phyloP scores from a whole-genome alignment of 2,797 vertebrate genomes.

The Rallus crepitans region DNA sequence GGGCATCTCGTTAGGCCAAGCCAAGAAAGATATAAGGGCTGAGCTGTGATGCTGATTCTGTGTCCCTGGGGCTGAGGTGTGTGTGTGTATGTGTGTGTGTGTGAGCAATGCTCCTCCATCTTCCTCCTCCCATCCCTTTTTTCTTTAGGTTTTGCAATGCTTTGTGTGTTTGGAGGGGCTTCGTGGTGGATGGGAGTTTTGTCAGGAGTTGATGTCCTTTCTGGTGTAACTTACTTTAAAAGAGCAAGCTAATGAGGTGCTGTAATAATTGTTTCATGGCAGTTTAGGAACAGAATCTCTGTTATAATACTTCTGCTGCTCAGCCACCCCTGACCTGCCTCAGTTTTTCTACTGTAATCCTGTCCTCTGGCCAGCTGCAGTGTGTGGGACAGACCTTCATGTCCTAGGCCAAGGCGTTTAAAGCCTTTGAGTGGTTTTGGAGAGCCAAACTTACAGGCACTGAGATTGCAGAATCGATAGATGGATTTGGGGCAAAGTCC shows the following conservation, averaged over 20 bases:
- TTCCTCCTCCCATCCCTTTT: background rate
- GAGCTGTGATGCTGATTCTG: background rate
- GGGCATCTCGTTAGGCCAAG: background rate
- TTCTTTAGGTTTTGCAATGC: background rate
- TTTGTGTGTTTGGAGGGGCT: background rate
- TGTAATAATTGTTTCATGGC: background rate
- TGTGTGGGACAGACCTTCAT: background rate
- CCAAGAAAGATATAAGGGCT: background rate
- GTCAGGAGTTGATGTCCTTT: background rate
- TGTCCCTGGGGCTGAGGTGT: accelerated
- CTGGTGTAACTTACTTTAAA: background rate
- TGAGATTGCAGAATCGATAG: background rate
- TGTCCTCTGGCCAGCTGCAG: background rate
- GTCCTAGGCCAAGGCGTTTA: accelerated
- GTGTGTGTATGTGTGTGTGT: accelerated
- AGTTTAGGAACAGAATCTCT: background rate
- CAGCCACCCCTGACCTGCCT: background rate
- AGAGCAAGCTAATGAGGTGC: accelerated
- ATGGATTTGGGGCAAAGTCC: background rate
- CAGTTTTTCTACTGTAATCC: background rate
- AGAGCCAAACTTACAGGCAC: background rate
- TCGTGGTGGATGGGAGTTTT: background rate
- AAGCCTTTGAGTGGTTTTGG: background rate
- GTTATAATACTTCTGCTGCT: background rate
- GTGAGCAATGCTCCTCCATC: background rate